Percentiles rank a stretch among this genome's conserved stretches.
These are phyloP conservation scores for Neuroterus valhalla DNA, from an alignment of 1,140 invertebrate genomes.

Conservation along the genomic window DNA sequence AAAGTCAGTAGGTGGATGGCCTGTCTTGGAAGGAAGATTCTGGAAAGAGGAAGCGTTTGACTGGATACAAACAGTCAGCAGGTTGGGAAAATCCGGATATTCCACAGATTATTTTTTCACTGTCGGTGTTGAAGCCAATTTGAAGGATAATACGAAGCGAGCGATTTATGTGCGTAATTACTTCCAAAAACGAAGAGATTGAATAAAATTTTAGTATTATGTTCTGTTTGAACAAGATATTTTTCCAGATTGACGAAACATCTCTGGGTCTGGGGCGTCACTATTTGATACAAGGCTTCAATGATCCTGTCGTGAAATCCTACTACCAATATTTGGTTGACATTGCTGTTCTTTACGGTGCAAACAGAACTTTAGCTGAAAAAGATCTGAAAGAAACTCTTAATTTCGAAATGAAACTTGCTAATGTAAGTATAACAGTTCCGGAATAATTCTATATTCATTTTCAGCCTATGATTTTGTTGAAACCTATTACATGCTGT, in stretches of 20 bases:
- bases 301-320: constrained; percentile 85
- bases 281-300: constrained; percentile 89
- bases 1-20: constrained; percentile 89
- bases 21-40: constrained; percentile 83
- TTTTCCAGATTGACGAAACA: constrained; percentile 90
- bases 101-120: constrained; percentile 95
- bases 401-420: constrained; percentile 94
- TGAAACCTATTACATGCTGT: too few species aligned
- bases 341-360: constrained; percentile 91
- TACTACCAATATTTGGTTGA: constrained; percentile 92
- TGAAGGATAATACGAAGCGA: constrained; percentile 91
- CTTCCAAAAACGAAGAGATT: not conserved
- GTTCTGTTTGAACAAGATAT: constrained; percentile 2
- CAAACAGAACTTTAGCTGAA: constrained; percentile 80
- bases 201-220: not conserved
- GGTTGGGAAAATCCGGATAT: constrained; percentile 86
- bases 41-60: constrained; percentile 85
- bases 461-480: too few species aligned
- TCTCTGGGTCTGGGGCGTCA: constrained; percentile 91
- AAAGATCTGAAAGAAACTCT: constrained; percentile 88
- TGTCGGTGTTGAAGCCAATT: constrained; percentile 90
- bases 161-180: constrained; percentile 87
- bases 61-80: constrained; percentile 89
- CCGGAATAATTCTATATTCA: too few species aligned
- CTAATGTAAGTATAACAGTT: constrained; percentile 92